Conservation (phyloP, 2,113 vertebrate genomes). For the Tachysurus vachellii region DNA sequence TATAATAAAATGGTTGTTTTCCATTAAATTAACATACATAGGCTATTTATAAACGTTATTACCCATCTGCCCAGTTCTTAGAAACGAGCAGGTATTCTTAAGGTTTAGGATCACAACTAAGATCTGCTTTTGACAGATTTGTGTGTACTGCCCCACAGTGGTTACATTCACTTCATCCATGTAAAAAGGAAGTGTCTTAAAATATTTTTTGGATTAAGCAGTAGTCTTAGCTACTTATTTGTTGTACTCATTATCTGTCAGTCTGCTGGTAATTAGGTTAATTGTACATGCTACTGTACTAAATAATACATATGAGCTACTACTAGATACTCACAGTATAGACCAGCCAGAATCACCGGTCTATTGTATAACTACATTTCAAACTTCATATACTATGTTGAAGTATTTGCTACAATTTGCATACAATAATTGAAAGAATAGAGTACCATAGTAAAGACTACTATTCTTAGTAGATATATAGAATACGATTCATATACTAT, state of each 20-base stretch:
- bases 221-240: background rate
- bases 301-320: background rate
- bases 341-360: background rate
- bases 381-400: background rate
- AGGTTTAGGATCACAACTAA: background rate
- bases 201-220: background rate
- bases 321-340: background rate
- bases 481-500: no score
- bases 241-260: background rate
- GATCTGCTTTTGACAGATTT: slow-evolving; percentile 1
- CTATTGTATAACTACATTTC: background rate
- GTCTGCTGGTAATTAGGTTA: background rate
- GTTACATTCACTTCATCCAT: background rate
- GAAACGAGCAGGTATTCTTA: background rate
- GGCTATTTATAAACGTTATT: background rate
- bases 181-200: background rate
- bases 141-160: slow-evolving; percentile 42
- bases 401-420: background rate
- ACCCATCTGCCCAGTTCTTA: background rate
- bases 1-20: background rate
- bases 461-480: no score
- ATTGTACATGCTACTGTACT: background rate
- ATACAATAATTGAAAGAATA: background rate
- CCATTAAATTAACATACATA: background rate
- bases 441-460: background rate